Base-by-base conservation (phyloP, 1,140 invertebrate genomes). In the Penaeus chinensis region DNA sequence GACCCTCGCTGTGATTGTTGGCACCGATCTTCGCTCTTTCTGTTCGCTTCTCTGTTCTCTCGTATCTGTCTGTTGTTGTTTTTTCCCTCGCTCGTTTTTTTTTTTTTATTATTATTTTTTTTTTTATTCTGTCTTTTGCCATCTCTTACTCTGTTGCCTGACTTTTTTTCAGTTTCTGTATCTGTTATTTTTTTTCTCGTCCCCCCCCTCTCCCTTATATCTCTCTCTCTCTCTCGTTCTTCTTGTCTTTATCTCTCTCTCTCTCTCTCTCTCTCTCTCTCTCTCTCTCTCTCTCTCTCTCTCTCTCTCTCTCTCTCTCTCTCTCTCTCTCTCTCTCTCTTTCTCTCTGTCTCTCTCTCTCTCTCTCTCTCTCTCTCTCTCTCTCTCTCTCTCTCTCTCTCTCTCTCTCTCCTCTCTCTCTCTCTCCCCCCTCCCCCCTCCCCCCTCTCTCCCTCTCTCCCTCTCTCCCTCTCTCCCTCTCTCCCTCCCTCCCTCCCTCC, bases 361-460 rank as follows among this genome's bases (percentile, higher is more conserved):
- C 63, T 66, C n/a, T n/a, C 63, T 32, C n/a, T n/a, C n/a, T n/a
- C n/a, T 66, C 63, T n/a, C n/a, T n/a, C n/a, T n/a, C 63, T n/a
- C 63, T 66, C 63, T n/a, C n/a, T n/a, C n/a, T n/a, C 63, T n/a
- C n/a, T 66, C 63, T 66, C 63, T 66, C 63, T n/a, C 63, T n/a
- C n/a, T 66, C 63, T 66, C 63, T n/a, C 63, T 66, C 11, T 5
- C 11, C 32, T 5, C 11, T 24, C 24, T 5, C 3, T 11, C 11
- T 8, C 7, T 24, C 24, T 5, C 11, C 4, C 24, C 11, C 11
- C 4, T 3, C 32, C 32, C 2, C 32, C 32, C 32, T 32, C 63
- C 63, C 63, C 11, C 11, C 11, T 24, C 11, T 5, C 11, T 66
- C 11, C 7, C 11, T 5, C 11, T 24, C 11, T 66, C 5, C 24